Evolutionary conservation across 2,888 invertebrate genomes (phyloP).

Genomic region (Fissipunctia ypsillon): DNA sequence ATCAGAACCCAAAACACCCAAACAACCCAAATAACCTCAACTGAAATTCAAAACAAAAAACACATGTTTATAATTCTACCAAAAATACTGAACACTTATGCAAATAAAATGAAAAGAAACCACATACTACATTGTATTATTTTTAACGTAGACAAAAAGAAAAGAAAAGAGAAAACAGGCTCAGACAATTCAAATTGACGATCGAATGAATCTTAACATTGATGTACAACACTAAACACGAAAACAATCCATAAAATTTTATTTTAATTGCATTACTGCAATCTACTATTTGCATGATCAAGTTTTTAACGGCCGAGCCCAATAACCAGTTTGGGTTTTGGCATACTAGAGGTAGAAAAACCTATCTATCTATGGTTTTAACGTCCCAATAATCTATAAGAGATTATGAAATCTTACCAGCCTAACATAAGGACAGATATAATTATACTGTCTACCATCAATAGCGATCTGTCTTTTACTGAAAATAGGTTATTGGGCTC

Average conservation of each 20-base stretch:
- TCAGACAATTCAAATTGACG: slow-evolving; percentile 36
- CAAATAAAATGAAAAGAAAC: slow-evolving; percentile 36
- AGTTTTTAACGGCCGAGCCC: no score
- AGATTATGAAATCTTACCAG: no score
- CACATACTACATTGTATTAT: no score
- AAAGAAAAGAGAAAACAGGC: slow-evolving; percentile 44
- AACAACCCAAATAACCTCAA: slow-evolving; percentile 36
- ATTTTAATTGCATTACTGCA: slow-evolving; percentile 40
- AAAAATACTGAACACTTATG: slow-evolving; percentile 32
- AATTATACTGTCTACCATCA: no score
- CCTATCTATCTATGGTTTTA: no score
- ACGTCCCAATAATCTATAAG: no score
- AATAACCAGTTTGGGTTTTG: no score
- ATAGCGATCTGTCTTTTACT: no score
- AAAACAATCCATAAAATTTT: slow-evolving; percentile 21
- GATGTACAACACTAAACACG: slow-evolving; percentile 25
- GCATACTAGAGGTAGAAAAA: no score
- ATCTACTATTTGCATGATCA: slow-evolving; percentile 25
- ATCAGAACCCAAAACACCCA: slow-evolving; percentile 31
- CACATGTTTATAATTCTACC: slow-evolving; percentile 24
- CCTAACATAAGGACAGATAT: no score
- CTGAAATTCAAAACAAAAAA: slow-evolving; percentile 24
- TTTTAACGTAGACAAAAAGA: background rate
- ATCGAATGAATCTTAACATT: slow-evolving; percentile 44
- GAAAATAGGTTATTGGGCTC: no score